These are phyloP conservation scores for Charadrius vociferus DNA, from an alignment of 2,113 vertebrate genomes.

Conservation along the genomic window DNA sequence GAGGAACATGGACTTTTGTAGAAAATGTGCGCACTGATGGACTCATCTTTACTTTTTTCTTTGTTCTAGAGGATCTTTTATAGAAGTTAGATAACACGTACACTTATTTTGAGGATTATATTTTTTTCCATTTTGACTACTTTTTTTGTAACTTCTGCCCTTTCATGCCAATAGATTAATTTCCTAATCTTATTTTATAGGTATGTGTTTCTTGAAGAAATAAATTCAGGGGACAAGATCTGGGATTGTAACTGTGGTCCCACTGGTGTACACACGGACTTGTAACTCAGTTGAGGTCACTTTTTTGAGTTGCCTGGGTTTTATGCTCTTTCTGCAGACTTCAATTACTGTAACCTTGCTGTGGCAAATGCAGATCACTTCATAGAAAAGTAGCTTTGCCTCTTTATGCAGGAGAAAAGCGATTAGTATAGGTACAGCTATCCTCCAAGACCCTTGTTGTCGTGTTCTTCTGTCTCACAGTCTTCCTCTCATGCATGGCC, in stretches of 20 bases:
- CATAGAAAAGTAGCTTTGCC: neutral
- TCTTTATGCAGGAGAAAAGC: neutral
- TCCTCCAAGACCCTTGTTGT: fast-evolving
- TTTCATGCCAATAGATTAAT: neutral
- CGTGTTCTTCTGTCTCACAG: neutral
- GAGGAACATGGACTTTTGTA: neutral
- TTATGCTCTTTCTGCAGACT: neutral
- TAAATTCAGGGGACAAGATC: fast-evolving
- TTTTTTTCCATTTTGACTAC: neutral
- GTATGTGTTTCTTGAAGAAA: neutral
- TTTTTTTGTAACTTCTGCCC: neutral
- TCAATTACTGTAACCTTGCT: fast-evolving
- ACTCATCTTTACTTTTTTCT: neutral
- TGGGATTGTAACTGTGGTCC: neutral
- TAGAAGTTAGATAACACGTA: neutral
- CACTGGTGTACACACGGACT: neutral
- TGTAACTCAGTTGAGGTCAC: neutral
- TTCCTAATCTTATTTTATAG: neutral
- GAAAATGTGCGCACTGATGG: neutral
- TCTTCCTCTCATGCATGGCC: neutral
- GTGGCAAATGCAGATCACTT: neutral
- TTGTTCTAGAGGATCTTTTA: neutral
- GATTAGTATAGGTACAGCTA: neutral
- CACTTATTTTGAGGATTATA: neutral
- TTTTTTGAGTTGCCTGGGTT: neutral